Conservation (phyloP, 2,797 vertebrate species). For the Enteromius unitaeniatus region DNA sequence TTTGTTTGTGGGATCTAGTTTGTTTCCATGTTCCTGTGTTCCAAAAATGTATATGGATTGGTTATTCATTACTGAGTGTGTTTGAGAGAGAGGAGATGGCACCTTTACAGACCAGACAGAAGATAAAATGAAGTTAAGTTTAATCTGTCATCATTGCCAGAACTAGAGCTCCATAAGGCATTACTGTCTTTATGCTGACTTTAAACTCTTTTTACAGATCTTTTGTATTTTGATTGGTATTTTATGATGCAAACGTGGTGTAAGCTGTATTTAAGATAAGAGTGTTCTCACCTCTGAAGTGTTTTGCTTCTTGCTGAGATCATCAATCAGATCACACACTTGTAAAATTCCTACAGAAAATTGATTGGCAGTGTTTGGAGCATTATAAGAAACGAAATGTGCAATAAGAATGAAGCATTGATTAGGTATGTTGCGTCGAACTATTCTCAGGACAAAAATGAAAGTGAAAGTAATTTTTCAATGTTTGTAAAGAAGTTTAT, state of each 20-base stretch:
- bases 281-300: constrained; percentile 33
- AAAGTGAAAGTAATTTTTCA: constrained; percentile 19
- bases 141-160: background rate
- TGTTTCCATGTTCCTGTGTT: background rate
- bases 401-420: background rate
- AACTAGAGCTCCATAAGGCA: background rate
- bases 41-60: background rate
- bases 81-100: background rate
- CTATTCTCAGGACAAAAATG: constrained; percentile 9
- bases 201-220: background rate
- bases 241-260: background rate
- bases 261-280: background rate
- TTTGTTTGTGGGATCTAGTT: background rate
- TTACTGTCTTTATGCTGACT: background rate
- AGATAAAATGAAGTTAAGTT: background rate
- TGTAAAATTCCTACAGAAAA: constrained; percentile 39
- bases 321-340: background rate
- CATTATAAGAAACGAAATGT: background rate
- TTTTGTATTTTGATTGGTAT: background rate
- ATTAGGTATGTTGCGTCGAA: background rate
- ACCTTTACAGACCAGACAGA: constrained; percentile 1
- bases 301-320: background rate
- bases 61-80: background rate
- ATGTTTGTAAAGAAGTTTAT: background rate
- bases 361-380: background rate